Percentiles rank a stretch among this genome's conserved stretches.
Evolutionary conservation across 2,113 vertebrate genomes (phyloP).

Genomic region (Periophthalmodon schlosseri): DNA sequence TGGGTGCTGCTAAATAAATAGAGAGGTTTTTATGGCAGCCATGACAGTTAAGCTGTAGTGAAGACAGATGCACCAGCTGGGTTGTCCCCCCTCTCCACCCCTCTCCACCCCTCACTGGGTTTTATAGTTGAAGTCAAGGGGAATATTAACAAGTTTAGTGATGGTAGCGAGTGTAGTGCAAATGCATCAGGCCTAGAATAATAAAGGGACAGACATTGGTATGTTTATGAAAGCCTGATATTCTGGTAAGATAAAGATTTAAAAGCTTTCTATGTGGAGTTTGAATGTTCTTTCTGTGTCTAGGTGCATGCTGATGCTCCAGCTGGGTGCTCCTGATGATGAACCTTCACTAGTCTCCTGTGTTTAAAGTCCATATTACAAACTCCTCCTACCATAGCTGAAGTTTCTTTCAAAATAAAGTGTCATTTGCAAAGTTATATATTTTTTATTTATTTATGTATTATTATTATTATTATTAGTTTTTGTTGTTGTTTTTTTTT

Average conservation of each 20-base stretch:
- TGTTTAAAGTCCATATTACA: no score
- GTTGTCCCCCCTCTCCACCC: conserved; percentile 29
- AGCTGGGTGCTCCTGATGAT: no score
- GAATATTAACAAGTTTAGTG: conserved; percentile 31
- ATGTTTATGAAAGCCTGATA: neutral
- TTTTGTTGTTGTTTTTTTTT: no score
- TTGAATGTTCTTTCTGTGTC: no score
- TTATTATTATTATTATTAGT: no score
- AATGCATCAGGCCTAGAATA: neutral
- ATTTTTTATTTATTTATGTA: no score
- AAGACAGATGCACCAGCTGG: conserved; percentile 57
- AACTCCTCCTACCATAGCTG: no score
- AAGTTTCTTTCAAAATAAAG: no score
- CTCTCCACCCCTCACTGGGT: conserved; percentile 1
- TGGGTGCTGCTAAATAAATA: conserved; percentile 61
- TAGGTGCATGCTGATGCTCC: no score
- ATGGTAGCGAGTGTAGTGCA: conserved; percentile 8
- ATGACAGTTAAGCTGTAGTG: conserved; percentile 59
- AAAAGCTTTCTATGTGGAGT: no score
- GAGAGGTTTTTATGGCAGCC: conserved; percentile 57
- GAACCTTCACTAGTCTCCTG: no score
- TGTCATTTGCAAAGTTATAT: no score
- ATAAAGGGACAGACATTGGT: neutral
- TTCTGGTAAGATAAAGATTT: neutral
- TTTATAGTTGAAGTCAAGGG: conserved; percentile 35